phyloP scores from a whole-genome alignment of 2,113 vertebrate genomes.

The Myiozetetes cayanensis region DNA sequence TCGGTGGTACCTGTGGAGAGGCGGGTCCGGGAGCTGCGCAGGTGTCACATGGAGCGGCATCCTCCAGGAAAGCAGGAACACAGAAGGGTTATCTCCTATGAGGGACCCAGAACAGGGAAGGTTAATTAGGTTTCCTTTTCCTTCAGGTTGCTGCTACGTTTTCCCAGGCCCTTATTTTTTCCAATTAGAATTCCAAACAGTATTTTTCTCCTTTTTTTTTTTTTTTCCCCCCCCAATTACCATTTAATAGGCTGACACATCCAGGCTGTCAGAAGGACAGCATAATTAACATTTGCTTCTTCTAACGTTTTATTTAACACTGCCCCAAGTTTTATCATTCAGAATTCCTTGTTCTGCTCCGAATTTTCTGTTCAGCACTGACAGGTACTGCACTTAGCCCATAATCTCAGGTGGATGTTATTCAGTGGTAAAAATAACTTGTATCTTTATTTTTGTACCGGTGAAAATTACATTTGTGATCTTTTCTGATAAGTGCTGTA shows the following conservation, averaged over 20 bases:
- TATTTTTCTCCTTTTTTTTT: background rate
- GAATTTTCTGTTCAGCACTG: background rate
- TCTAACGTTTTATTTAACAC: background rate
- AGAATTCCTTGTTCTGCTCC: background rate
- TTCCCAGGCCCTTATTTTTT: background rate
- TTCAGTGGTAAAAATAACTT: background rate
- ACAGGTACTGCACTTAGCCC: background rate
- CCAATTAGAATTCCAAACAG: background rate
- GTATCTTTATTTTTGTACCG: background rate
- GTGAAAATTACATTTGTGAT: background rate
- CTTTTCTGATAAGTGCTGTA: background rate
- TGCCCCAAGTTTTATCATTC: background rate
- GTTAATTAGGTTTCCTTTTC: background rate
- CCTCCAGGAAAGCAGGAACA: background rate
- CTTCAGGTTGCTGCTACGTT: background rate
- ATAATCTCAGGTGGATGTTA: background rate
- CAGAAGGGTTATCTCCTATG: background rate
- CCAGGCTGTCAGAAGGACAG: background rate
- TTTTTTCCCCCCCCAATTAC: accelerated
- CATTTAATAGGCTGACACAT: background rate
- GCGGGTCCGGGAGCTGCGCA: background rate
- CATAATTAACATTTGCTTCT: background rate
- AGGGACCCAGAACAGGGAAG: no score
- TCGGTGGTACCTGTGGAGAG: background rate
- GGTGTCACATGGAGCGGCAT: accelerated